These are phyloP conservation scores for Euura lappo DNA, from an alignment of 1,140 invertebrate species.

Conservation along the genomic window DNA sequence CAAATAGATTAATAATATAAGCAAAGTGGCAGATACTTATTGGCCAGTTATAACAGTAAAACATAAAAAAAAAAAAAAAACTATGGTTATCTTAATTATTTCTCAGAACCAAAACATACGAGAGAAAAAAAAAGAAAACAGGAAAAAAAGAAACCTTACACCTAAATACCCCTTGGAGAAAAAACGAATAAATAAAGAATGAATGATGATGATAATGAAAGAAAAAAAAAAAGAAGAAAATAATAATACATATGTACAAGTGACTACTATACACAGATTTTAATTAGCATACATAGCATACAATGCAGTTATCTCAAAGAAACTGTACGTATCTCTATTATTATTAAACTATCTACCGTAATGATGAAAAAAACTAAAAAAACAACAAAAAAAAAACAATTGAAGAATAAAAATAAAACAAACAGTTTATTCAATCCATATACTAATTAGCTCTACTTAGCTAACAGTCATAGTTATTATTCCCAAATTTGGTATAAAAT, in stretches of 20 bases:
- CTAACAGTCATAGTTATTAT: constrained; percentile 20
- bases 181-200: not conserved
- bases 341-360: not conserved
- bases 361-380: constrained; percentile 29
- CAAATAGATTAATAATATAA: constrained; percentile 52
- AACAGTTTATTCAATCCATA: constrained; percentile 46
- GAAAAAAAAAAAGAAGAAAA: not conserved
- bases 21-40: constrained; percentile 53
- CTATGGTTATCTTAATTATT: constrained; percentile 45
- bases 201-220: not conserved
- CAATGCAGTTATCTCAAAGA: too few relatives aligned
- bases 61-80: constrained; percentile 16
- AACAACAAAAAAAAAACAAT: constrained; percentile 45
- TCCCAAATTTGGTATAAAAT: not conserved
- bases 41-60: constrained; percentile 52
- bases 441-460: constrained; percentile 41
- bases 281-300: not conserved
- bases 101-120: constrained; percentile 50
- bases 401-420: constrained; percentile 26
- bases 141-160: constrained; percentile 15
- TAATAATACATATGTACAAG: not conserved
- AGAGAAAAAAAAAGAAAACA: constrained; percentile 12
- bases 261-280: not conserved
- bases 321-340: not conserved
- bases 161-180: constrained; percentile 18